These are phyloP conservation scores for Rhagoletis pomonella DNA, from an alignment of 1,140 invertebrate genomes.

Conservation along the genomic window DNA sequence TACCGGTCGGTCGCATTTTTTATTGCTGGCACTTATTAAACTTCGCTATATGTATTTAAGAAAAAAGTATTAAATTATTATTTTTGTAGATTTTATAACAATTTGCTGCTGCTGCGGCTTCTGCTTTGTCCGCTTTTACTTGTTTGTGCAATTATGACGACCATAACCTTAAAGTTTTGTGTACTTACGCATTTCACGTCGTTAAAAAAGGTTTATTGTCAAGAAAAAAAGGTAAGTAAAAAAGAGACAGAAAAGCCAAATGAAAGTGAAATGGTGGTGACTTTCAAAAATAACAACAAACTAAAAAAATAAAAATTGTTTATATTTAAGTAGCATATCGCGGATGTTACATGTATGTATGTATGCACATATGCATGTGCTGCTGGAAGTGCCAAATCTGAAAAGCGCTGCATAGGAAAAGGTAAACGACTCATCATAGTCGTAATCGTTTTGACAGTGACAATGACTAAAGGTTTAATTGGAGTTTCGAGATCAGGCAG, in stretches of 20 bases:
- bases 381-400: not conserved
- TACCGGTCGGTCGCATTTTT: not conserved
- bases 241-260: not conserved
- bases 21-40: conserved; percentile 21
- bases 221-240: not conserved
- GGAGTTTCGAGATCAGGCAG: not conserved
- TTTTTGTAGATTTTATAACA: conserved; percentile 43
- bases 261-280: not conserved
- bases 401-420: not conserved
- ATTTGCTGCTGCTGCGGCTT: not conserved
- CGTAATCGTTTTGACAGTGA: conserved; percentile 26
- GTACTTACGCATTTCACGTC: conserved; percentile 9
- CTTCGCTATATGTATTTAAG: conserved; percentile 7
- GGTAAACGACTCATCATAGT: conserved; percentile 1
- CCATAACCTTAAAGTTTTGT: conserved; percentile 52
- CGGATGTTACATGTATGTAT: too few relatives aligned
- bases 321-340: not conserved
- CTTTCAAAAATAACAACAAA: conserved; percentile 34
- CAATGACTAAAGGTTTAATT: not conserved
- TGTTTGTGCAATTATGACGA: conserved; percentile 48
- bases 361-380: not conserved
- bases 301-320: too few relatives aligned
- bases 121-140: not conserved
- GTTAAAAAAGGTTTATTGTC: not conserved
- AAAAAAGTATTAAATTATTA: not conserved